Conservation (phyloP, 2,797 vertebrate species). For the Knipowitschia caucasica region DNA sequence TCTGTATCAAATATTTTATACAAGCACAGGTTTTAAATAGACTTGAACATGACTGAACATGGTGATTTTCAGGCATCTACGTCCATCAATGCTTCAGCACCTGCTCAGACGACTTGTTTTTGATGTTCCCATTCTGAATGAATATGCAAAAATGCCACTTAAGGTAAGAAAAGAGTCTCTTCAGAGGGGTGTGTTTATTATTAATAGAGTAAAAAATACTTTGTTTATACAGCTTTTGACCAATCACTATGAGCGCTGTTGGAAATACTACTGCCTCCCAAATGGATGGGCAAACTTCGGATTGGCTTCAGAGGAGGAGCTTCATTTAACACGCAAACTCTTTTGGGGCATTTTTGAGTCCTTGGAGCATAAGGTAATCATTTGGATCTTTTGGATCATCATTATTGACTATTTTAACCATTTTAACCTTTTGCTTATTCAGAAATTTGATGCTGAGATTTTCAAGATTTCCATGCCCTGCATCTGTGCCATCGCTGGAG, state of each 20-base stretch:
- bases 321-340: conserved; percentile 91
- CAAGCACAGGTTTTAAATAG: neutral
- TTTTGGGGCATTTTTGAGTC: conserved; percentile 98
- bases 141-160: conserved; percentile 92
- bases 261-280: conserved; percentile 95
- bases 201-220: neutral
- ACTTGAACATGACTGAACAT: neutral
- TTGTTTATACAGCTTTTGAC: conserved; percentile 82
- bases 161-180: conserved; percentile 73
- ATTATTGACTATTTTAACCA: neutral
- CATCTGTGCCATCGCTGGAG: conserved; percentile 90
- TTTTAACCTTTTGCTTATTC: conserved; percentile 33
- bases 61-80: conserved; percentile 78
- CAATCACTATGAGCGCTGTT: conserved; percentile 95
- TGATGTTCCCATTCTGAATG: conserved; percentile 95
- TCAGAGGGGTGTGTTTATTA: neutral
- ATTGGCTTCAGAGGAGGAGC: conserved; percentile 90
- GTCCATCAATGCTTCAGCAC: conserved; percentile 93
- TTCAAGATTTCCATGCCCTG: conserved; percentile 94
- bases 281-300: conserved; percentile 97
- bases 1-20: conserved; percentile 36
- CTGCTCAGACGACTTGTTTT: conserved; percentile 90
- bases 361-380: conserved; percentile 85
- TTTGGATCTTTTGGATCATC: neutral
- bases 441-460: conserved; percentile 92